Evolutionary conservation across 2,113 vertebrate species (phyloP).

Genomic region (Petrocephalus zakoni): DNA sequence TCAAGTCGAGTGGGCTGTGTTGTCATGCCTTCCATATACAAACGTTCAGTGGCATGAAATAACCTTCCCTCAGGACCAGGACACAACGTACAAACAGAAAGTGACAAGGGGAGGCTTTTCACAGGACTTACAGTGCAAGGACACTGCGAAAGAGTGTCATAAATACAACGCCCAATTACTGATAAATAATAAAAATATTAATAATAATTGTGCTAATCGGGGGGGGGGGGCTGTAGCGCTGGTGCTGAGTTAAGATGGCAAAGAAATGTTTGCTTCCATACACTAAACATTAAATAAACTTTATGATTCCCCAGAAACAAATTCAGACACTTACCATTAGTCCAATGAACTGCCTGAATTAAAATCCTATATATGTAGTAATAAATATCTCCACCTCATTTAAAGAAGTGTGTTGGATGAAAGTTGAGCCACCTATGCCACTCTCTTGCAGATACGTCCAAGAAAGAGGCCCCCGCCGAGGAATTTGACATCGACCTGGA

Average conservation of each 20-base stretch:
- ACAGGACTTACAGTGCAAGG: not conserved
- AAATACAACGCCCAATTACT: not conserved
- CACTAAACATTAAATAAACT: not conserved
- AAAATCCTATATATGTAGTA: not conserved
- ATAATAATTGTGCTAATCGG: not conserved
- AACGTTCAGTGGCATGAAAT: not conserved
- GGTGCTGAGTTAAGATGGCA: not conserved
- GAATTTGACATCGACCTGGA: constrained; percentile 86
- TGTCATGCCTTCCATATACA: no score
- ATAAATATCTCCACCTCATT: not conserved
- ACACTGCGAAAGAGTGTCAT: not conserved
- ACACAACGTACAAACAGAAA: not conserved
- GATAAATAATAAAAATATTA: not conserved
- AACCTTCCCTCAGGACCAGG: not conserved
- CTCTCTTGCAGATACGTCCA: constrained; percentile 73
- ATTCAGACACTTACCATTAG: not conserved
- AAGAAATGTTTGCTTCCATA: not conserved
- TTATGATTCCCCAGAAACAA: not conserved
- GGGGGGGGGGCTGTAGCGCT: not conserved
- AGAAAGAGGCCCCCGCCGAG: constrained; percentile 72
- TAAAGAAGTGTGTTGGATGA: not conserved
- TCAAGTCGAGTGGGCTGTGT: no score
- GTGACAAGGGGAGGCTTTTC: not conserved
- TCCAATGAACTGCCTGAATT: not conserved
- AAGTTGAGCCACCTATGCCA: not conserved